Base-by-base conservation (phyloP, 2,888 invertebrate genomes). In the Ecliptopera silaceata region DNA sequence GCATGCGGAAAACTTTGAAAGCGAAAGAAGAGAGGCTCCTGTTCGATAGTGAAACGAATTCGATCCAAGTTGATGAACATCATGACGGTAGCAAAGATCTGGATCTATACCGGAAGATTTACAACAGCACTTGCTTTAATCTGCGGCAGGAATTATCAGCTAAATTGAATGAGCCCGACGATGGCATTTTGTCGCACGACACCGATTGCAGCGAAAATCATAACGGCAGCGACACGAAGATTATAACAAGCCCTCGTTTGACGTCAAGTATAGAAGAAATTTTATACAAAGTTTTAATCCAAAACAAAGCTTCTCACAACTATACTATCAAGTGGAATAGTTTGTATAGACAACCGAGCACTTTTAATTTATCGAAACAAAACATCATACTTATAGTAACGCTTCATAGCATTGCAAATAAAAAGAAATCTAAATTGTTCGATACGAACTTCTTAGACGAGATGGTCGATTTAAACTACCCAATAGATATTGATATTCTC, bases 351-450 rank as follows among this genome's bases (percentile, higher is more conserved):
- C 75, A 72, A 51, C 38, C 64, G 13, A 64, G 51, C 39, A 39
- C 61, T 6, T 18, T 41, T 56, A 71, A 61, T 39, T 63, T 57
- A 3, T 26, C 56, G 29, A 64, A 72, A 51, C 72, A 77, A 49
- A 76, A 69, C 50, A 59, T 84, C 3, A 84, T 90, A 47, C 63
- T 89, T 22, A 83, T 90, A 43, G 65, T 90, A 10, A 84, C 88
- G 13, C 63, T 88, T 44, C 57, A 76, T 58, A 54, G 31, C 11
- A 55, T 45, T 59, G 64, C 41, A 52, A 61, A 29, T 48, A 22
- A 22, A 44, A 56, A 44, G 36, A 62, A 62, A 38, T 36, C 53
- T 12, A 50, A 50, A 17, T 49, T 46, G 31, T 57, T 75, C 18
- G 60, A 56, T 47, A 68, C 71, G 44, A 54, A 60, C 12, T 74